Base-by-base conservation (phyloP, 2,113 vertebrate genomes). In the Donacobius atricapilla region DNA sequence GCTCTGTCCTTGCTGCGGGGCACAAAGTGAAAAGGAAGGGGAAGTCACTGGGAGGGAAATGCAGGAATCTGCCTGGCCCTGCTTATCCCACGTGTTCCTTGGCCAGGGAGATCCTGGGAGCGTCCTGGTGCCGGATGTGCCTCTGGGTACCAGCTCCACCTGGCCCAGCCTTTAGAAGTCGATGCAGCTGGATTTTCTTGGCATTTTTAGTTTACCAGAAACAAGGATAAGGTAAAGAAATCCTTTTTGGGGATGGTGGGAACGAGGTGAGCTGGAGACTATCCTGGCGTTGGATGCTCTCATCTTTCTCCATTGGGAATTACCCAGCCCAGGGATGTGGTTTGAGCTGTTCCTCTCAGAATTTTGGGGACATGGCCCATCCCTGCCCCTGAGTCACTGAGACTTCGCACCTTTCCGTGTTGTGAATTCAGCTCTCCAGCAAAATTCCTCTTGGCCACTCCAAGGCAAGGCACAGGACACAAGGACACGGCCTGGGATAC, bases 301-400 rank as follows among this genome's bases (percentile, higher is more conserved):
- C 35, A 4, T 23, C 84, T n/a, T 42, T 68, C 42, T 60, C 33
- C 14, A 0, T 9, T 2, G 2, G 44, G 39, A 48, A 80, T 23
- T 57, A 27, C 8, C 20, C 39, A 10, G 33, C 63, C 72, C 58
- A 13, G n/a, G 22, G 61, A 20, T 83, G 63, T 5, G 5, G 6
- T 40, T 45, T 42, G 65, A 51, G 37, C 16, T 3, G 15, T 51
- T 87, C 23, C 23, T 51, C 37, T 27, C 54, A 31, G 50, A 42
- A 44, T 95, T 90, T 53, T 57, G 40, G 65, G 37, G 45, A 17
- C 0, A 1, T 48, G 56, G 19, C 30, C n/a, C 45, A 37, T 48
- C 65, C 51, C 39, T 28, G 28, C 23, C 30, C 51, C 33, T 4
- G 5, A 3, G 5, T 13, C 57, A 54, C 31, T 0, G 0, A 65